Percentiles rank a stretch among this genome's conserved stretches.
These are phyloP conservation scores for Zaprionus kolodkinae DNA, from an alignment of 1,140 invertebrate genomes.

Conservation along the genomic window DNA sequence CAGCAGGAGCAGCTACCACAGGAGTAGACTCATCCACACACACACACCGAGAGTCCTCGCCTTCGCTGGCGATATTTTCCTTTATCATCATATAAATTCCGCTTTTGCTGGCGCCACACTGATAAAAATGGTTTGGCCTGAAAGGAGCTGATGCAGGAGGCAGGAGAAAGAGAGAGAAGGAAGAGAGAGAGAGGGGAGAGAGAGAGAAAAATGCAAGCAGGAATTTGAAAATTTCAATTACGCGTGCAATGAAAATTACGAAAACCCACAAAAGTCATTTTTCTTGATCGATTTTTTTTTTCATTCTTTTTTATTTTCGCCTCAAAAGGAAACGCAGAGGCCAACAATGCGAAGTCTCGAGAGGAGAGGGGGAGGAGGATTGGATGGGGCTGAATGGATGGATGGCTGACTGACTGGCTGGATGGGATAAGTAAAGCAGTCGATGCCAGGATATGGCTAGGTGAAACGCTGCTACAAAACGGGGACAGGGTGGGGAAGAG, in stretches of 20 bases:
- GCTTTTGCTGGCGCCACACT: slow-evolving; percentile 46
- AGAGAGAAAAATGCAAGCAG: slow-evolving; percentile 71
- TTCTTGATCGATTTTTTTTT: slow-evolving; percentile 80
- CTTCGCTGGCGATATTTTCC: slow-evolving; percentile 56
- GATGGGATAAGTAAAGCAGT: slow-evolving; percentile 4
- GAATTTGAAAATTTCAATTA: slow-evolving; percentile 83
- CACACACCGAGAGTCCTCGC: neutral
- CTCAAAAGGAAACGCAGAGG: slow-evolving; percentile 74
- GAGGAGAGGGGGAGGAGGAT: too few relatives aligned
- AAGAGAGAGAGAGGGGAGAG: neutral
- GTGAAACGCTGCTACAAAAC: slow-evolving; percentile 54
- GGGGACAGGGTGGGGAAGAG: slow-evolving; percentile 15
- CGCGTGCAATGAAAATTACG: slow-evolving; percentile 83
- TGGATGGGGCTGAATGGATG: neutral
- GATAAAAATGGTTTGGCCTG: slow-evolving; percentile 52
- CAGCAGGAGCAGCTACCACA: slow-evolving; percentile 3
- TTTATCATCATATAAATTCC: slow-evolving; percentile 81
- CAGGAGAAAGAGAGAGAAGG: neutral
- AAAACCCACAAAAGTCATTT: slow-evolving; percentile 83
- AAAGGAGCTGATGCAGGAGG: neutral
- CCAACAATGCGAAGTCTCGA: slow-evolving; percentile 70
- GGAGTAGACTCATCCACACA: neutral
- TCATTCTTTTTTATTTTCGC: slow-evolving; percentile 27
- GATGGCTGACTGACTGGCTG: too few relatives aligned
- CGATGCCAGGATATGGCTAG: slow-evolving; percentile 41